Evolutionary conservation across 2,888 invertebrate genomes (phyloP).

Genomic region (Aphrophora alni): DNA sequence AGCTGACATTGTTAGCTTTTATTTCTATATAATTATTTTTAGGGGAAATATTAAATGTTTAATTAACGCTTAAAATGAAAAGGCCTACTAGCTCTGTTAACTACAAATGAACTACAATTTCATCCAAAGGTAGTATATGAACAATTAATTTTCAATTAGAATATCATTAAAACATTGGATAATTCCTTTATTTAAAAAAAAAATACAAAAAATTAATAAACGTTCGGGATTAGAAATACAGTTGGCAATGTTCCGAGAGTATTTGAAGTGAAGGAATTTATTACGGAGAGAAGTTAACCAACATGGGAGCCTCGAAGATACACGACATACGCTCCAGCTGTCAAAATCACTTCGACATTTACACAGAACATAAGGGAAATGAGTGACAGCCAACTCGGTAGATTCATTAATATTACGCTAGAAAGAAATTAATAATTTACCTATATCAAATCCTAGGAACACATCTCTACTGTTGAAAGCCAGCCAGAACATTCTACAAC

Average conservation of each 20-base stretch:
- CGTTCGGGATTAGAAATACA: neutral
- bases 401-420: conserved; percentile 2
- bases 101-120: no score
- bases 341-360: conserved; percentile 5
- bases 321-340: neutral
- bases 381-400: neutral
- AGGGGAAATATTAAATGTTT: no score
- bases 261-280: neutral
- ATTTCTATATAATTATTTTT: no score
- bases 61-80: no score
- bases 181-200: neutral
- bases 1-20: no score
- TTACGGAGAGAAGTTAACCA: neutral
- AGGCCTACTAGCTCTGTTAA: no score
- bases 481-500: neutral
- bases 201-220: neutral
- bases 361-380: neutral
- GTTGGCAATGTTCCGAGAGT: neutral
- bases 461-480: neutral
- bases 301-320: neutral
- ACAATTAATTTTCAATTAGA: neutral
- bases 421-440: conserved; percentile 9
- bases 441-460: neutral
- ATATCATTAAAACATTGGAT: neutral
- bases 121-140: no score